A percentile compares a stretch with the other conserved stretches of the same genome.
phyloP scores from a whole-genome alignment of 1,140 invertebrate species.

The Papilio polytes region DNA sequence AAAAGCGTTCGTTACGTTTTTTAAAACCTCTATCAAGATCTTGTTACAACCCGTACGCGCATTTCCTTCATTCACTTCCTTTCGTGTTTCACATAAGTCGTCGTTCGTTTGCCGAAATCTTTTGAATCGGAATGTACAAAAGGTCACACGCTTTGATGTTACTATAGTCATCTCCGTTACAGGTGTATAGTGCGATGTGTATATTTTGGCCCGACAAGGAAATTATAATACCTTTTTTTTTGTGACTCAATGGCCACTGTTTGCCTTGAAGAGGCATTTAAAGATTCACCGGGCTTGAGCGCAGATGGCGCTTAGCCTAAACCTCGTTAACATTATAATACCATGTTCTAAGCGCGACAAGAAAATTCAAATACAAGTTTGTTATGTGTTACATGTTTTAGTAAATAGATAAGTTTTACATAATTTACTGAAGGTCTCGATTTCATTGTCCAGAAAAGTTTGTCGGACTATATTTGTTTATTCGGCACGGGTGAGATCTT shows the following conservation, averaged over 20 bases:
- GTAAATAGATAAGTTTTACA: no score
- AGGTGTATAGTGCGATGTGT: not conserved
- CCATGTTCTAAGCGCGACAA: no score
- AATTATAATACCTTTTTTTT: no score
- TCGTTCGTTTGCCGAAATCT: not conserved
- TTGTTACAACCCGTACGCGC: not conserved
- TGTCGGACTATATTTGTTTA: conserved; percentile 9
- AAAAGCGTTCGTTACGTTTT: no score
- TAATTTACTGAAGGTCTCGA: no score
- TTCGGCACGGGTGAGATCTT: not conserved
- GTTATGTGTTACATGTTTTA: not conserved
- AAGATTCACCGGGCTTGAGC: no score
- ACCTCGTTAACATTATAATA: no score
- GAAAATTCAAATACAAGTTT: no score
- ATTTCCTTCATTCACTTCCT: not conserved
- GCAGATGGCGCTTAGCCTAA: no score
- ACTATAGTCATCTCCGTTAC: not conserved
- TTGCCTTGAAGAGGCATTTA: no score
- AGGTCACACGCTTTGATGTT: conserved; percentile 8
- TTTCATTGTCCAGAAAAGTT: not conserved
- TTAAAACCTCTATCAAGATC: no score
- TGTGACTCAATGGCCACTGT: no score
- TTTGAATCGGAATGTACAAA: conserved; percentile 13
- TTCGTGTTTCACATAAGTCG: not conserved
- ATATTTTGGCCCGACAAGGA: not conserved